A percentile compares a stretch with the other conserved stretches of the same genome.
These are phyloP conservation scores for Catharus minimus DNA, from an alignment of 2,113 vertebrate species.

Conservation along the genomic window DNA sequence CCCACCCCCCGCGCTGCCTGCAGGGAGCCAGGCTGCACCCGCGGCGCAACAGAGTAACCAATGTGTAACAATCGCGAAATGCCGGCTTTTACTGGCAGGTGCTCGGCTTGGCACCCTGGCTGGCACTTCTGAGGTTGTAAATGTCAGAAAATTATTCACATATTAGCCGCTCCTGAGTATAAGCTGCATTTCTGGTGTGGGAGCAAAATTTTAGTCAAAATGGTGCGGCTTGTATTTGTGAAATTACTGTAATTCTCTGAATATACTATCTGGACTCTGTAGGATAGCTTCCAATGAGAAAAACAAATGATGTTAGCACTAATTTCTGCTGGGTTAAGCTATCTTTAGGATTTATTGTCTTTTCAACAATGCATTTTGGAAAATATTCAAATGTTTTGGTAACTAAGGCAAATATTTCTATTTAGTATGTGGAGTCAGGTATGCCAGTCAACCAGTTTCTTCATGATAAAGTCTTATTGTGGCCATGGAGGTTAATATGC, in stretches of 20 bases:
- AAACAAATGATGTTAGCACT: not conserved
- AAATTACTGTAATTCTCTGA: not conserved
- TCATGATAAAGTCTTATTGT: not conserved
- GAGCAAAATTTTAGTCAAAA: no score
- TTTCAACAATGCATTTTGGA: not conserved
- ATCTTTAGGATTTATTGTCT: not conserved
- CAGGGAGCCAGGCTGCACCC: no score
- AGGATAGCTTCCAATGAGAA: not conserved
- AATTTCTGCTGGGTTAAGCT: not conserved
- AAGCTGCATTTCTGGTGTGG: no score
- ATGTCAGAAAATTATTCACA: no score
- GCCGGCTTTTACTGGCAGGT: no score
- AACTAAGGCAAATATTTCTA: not conserved
- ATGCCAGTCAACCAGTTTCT: not conserved
- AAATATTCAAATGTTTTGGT: not conserved
- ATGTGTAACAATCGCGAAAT: no score
- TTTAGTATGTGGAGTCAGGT: not conserved
- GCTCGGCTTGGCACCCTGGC: no score
- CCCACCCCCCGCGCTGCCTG: no score
- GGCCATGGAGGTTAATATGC: not conserved
- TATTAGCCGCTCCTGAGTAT: no score
- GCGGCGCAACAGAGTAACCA: no score
- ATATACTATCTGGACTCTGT: not conserved
- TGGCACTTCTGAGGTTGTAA: no score
- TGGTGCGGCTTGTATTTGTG: no score